Percentiles rank a stretch among this genome's conserved stretches.
Conservation (phyloP, 2,888 invertebrate species). For the Apantesis nais region DNA sequence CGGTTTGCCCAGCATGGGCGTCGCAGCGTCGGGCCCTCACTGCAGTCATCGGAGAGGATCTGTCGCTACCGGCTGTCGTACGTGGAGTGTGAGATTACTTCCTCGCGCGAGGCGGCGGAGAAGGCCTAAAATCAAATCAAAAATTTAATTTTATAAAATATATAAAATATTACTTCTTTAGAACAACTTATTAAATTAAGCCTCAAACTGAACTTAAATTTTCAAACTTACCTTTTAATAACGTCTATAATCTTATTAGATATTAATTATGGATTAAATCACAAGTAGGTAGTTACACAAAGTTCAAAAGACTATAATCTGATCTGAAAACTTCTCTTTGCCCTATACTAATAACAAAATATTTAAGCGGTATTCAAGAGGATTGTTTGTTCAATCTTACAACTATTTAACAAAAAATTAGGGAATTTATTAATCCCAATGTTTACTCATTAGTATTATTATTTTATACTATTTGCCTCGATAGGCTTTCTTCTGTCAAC, state of each 20-base stretch:
- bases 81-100: too few relatives aligned
- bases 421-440: neutral
- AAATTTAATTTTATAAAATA: too few relatives aligned
- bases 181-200: neutral
- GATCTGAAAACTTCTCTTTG: slow-evolving; percentile 6
- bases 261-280: slow-evolving; percentile 17
- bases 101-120: too few relatives aligned
- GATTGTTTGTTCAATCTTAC: slow-evolving; percentile 16
- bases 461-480: too few relatives aligned
- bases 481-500: too few relatives aligned
- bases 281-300: neutral
- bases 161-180: too few relatives aligned
- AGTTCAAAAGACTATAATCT: slow-evolving; percentile 14
- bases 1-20: too few relatives aligned
- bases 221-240: neutral
- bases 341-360: slow-evolving; percentile 20
- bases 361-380: slow-evolving; percentile 13
- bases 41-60: too few relatives aligned
- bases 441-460: neutral
- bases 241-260: slow-evolving; percentile 3
- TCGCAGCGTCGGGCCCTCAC: too few relatives aligned
- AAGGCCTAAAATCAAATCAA: too few relatives aligned
- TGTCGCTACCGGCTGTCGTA: too few relatives aligned
- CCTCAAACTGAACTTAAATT: neutral
- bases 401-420: slow-evolving; percentile 8